These are phyloP conservation scores for Cryptotermes secundus DNA, from an alignment of 1,140 invertebrate genomes.

Conservation along the genomic window DNA sequence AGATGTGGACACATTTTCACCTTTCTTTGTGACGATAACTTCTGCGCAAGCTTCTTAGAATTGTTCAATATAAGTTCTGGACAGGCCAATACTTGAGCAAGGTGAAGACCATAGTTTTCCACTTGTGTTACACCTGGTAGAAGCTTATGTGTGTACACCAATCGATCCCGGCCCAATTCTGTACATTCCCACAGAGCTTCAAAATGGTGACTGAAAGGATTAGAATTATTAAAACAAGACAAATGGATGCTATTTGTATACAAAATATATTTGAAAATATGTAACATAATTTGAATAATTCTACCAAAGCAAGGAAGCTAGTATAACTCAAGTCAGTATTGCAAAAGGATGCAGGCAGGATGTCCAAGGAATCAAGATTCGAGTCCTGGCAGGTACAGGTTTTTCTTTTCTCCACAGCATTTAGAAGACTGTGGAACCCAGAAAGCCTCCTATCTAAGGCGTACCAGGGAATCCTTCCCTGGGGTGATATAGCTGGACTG, in stretches of 20 bases:
- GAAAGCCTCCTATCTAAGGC: too few relatives aligned
- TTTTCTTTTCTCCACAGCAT: too few relatives aligned
- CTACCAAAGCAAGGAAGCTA: too few relatives aligned
- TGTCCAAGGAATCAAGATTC: too few relatives aligned
- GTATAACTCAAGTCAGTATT: too few relatives aligned
- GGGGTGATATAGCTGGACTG: too few relatives aligned
- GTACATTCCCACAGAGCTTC: constrained; percentile 43
- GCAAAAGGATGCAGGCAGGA: too few relatives aligned
- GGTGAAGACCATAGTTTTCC: constrained; percentile 51
- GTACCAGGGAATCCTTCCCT: too few relatives aligned
- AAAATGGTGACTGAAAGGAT: constrained; percentile 47
- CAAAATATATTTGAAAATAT: neutral
- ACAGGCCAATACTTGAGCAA: constrained; percentile 47
- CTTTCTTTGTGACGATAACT: constrained; percentile 32
- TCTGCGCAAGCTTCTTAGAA: constrained; percentile 30
- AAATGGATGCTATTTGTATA: neutral
- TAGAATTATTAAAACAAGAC: constrained; percentile 1
- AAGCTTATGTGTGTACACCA: constrained; percentile 52
- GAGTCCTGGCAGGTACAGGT: too few relatives aligned
- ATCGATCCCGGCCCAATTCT: constrained; percentile 36
- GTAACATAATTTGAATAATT: neutral
- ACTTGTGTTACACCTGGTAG: constrained; percentile 45
- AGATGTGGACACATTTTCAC: neutral
- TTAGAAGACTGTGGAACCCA: too few relatives aligned
- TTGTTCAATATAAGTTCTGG: constrained; percentile 37